phyloP scores from a whole-genome alignment of 1,140 invertebrate genomes.

The Paraescarpia echinospica region DNA sequence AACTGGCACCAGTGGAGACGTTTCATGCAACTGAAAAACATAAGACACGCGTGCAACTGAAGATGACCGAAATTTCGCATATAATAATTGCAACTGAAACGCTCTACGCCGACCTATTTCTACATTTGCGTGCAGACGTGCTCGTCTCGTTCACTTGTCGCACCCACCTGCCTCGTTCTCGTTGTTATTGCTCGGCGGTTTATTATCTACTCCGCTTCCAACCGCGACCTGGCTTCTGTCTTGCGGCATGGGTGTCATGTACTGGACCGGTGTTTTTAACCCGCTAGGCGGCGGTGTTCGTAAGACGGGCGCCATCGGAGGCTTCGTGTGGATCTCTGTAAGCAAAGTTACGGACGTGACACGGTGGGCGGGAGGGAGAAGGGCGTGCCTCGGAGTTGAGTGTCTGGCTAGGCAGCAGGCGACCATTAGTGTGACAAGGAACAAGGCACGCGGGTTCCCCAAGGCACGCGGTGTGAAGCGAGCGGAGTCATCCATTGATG shows the following conservation, averaged over 20 bases:
- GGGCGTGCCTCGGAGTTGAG: background rate
- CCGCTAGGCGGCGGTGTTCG: background rate
- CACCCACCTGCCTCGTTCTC: background rate
- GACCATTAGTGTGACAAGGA: background rate
- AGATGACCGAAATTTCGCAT: background rate
- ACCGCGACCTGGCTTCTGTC: background rate
- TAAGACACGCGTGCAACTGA: background rate
- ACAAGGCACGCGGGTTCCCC: background rate
- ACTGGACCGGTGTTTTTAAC: background rate
- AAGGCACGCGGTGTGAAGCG: too few species aligned
- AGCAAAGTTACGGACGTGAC: background rate
- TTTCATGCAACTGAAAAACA: background rate
- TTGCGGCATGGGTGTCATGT: background rate
- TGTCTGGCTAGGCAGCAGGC: background rate
- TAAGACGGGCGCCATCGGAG: background rate
- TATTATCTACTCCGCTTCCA: background rate
- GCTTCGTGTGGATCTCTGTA: background rate
- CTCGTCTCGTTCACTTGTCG: background rate
- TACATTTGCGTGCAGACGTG: background rate
- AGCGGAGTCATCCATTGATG: background rate
- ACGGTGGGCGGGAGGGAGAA: background rate
- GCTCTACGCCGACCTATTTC: background rate
- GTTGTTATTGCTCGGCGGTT: background rate
- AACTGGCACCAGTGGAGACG: background rate
- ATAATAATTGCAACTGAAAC: background rate